These are phyloP conservation scores for Lasius fuliginosus DNA, from an alignment of 2,888 invertebrate species.

Conservation along the genomic window DNA sequence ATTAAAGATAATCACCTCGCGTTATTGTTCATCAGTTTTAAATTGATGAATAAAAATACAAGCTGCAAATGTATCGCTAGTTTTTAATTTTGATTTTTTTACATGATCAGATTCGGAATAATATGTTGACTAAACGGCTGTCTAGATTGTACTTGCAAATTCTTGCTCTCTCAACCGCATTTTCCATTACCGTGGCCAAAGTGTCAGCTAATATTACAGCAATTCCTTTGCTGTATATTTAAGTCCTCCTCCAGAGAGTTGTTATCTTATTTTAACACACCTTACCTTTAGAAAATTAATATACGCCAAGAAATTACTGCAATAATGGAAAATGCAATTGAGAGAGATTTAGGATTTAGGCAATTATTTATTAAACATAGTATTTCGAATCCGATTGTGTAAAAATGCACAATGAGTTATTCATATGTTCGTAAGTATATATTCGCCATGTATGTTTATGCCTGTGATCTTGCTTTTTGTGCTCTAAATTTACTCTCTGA, in stretches of 20 bases:
- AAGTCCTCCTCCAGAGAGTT: neutral
- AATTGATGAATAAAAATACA: no score
- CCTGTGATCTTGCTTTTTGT: neutral
- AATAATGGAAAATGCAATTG: neutral
- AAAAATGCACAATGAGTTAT: constrained; percentile 4
- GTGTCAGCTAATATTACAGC: constrained; percentile 13
- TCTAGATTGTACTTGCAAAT: neutral
- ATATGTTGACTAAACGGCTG: neutral
- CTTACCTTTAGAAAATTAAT: constrained; percentile 9
- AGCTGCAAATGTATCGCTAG: no score
- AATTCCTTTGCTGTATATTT: neutral
- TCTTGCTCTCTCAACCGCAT: constrained; percentile 19
- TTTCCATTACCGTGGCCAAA: constrained; percentile 2
- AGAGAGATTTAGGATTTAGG: neutral
- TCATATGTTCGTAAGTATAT: neutral
- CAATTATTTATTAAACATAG: neutral
- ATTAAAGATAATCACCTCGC: no score
- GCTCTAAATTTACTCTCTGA: neutral
- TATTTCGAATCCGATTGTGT: constrained; percentile 10
- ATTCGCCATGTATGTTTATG: neutral
- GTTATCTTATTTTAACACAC: constrained; percentile 3
- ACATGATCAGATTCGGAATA: neutral
- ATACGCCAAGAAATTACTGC: neutral
- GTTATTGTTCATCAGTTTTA: no score
- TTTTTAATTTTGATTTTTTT: neutral